Percentiles rank a stretch among this genome's conserved stretches.
Evolutionary conservation across 2,113 vertebrate species (phyloP).

Genomic region (Amblyornis subalaris): DNA sequence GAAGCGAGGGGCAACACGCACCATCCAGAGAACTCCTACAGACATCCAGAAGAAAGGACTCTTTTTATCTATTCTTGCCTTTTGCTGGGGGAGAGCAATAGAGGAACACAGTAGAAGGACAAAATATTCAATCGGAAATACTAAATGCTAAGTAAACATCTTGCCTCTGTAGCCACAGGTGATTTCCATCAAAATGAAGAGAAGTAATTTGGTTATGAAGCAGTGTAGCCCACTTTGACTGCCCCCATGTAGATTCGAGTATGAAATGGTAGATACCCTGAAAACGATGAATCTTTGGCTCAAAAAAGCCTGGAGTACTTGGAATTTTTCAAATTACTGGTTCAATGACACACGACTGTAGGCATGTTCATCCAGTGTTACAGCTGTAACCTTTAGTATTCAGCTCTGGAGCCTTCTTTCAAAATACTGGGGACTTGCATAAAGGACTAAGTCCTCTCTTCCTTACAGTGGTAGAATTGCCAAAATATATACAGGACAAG

Average conservation of each 20-base stretch:
- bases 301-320: background rate
- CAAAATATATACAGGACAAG: background rate
- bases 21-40: background rate
- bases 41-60: background rate
- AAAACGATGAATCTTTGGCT: background rate
- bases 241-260: fast-evolving
- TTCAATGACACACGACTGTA: background rate
- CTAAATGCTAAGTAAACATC: background rate
- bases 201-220: background rate
- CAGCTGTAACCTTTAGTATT: fast-evolving
- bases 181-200: background rate
- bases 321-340: background rate
- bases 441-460: background rate
- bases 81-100: background rate
- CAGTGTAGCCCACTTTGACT: background rate
- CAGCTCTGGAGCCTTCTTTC: background rate
- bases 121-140: background rate
- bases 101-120: background rate
- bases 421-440: background rate
- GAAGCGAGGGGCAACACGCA: background rate
- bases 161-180: background rate
- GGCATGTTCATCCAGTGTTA: background rate
- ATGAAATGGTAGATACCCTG: background rate
- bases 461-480: background rate
- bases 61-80: background rate